phyloP scores from a whole-genome alignment of 2,113 vertebrate species.

The Erinaceus europaeus region DNA sequence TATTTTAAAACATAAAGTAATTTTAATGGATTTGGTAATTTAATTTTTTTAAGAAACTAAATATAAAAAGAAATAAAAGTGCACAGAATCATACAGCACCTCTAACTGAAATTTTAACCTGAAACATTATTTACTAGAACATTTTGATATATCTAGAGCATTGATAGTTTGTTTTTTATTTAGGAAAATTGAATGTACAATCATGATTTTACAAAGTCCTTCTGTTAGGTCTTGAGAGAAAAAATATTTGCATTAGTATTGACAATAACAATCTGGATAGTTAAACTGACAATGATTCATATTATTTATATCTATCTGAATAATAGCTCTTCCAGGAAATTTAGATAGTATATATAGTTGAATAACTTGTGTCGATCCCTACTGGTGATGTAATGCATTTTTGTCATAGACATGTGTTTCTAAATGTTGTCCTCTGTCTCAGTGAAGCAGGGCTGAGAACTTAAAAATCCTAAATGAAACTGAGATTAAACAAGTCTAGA shows the following conservation, averaged over 20 bases:
- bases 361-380: neutral
- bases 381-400: neutral
- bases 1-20: slow-evolving; percentile 9
- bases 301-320: neutral
- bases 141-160: neutral
- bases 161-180: neutral
- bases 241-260: neutral
- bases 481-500: neutral
- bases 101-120: neutral
- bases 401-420: neutral
- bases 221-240: neutral
- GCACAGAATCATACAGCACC: neutral
- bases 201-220: neutral
- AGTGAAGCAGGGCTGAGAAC: neutral
- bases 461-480: neutral
- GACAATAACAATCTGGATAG: neutral
- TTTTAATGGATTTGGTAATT: neutral
- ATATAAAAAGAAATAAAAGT: neutral
- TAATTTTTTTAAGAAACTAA: neutral
- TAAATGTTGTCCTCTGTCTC: neutral
- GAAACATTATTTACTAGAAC: neutral
- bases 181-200: neutral
- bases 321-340: neutral
- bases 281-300: neutral
- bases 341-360: neutral